Evolutionary conservation across 2,113 vertebrate genomes (phyloP).

Genomic region (Rynchops niger): DNA sequence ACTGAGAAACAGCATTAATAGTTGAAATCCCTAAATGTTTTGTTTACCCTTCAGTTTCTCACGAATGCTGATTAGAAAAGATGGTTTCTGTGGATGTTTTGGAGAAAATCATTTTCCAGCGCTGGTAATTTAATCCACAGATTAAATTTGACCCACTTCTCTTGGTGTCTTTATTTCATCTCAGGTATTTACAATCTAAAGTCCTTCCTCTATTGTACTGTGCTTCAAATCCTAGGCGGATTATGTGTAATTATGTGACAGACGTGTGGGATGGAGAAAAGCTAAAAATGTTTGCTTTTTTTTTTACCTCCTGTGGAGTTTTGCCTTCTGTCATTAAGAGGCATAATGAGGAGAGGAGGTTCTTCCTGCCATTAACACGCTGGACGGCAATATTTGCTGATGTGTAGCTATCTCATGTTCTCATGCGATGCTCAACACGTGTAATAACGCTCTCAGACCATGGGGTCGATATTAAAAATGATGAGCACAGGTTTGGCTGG

Average conservation of each 20-base stretch:
- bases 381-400: not conserved
- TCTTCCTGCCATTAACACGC: not conserved
- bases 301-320: conserved; percentile 11
- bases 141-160: conserved; percentile 51
- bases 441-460: not conserved
- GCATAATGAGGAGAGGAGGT: not conserved
- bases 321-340: conserved; percentile 5
- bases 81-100: not conserved
- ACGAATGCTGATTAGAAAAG: not conserved
- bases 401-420: not conserved
- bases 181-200: conserved; percentile 33
- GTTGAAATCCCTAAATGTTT: not conserved
- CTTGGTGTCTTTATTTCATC: conserved; percentile 11
- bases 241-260: conserved; percentile 42
- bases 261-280: not conserved
- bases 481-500: not conserved
- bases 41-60: not conserved
- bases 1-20: not conserved
- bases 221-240: conserved; percentile 22
- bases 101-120: not conserved
- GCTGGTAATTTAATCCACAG: conserved; percentile 26
- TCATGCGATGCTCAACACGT: accelerated
- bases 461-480: not conserved
- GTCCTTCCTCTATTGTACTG: not conserved
- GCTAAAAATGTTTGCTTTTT: not conserved